A percentile compares a stretch with the other conserved stretches of the same genome.
Evolutionary conservation across 2,797 vertebrate species (phyloP).

Genomic region (Trachurus trachurus): DNA sequence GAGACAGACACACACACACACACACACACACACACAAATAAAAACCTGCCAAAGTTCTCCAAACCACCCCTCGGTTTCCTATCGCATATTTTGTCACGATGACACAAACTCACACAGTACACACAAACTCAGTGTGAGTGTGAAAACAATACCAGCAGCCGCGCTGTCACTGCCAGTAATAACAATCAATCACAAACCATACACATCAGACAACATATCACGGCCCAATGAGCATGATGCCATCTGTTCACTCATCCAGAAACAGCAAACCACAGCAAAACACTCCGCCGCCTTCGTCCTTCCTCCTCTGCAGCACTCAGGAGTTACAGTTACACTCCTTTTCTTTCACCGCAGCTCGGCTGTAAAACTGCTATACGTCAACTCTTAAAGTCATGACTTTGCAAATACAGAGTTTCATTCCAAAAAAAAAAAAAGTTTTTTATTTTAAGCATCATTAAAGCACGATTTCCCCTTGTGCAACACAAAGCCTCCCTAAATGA

Average conservation of each 20-base stretch:
- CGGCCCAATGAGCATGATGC: slow-evolving; percentile 4
- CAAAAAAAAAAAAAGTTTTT: background rate
- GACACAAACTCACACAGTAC: background rate
- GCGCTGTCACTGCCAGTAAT: background rate
- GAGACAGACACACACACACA: background rate
- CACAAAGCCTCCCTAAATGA: background rate
- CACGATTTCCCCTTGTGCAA: background rate
- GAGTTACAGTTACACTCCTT: background rate
- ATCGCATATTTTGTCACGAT: too few species aligned
- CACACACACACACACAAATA: too few species aligned
- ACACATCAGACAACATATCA: background rate
- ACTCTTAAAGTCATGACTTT: background rate
- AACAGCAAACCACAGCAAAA: slow-evolving; percentile 33
- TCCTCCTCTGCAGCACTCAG: slow-evolving; percentile 17
- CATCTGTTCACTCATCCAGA: slow-evolving; percentile 19
- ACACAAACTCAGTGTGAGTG: background rate
- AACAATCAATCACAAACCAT: slow-evolving; percentile 6
- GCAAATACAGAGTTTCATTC: background rate
- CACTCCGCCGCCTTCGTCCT: slow-evolving; percentile 38
- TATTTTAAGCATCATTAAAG: background rate
- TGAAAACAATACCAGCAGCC: background rate
- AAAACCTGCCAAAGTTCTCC: background rate
- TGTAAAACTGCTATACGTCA: background rate
- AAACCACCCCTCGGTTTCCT: background rate
- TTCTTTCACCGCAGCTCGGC: background rate